Evolutionary conservation across 2,113 vertebrate genomes (phyloP), one percentile per base, ranked within the genome.

Genomic region (Addax nasomaculatus): DNA sequence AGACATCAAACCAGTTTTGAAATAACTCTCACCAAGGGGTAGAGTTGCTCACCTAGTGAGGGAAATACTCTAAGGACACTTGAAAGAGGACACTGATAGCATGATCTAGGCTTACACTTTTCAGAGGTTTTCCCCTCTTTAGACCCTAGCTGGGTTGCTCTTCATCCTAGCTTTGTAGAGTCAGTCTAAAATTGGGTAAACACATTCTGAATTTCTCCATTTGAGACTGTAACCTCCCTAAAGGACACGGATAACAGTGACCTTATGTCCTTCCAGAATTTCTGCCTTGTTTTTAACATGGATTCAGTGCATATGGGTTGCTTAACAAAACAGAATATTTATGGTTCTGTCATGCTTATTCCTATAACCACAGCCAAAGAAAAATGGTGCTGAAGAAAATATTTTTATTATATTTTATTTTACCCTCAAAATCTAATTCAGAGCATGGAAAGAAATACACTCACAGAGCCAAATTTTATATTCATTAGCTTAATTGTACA

Each of bases 401-500:
- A 85, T n/a, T 85, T 88, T 93, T 58, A 95, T 85, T 90, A 83
- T 70, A 21, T 97, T 96, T 90, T 90, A 51, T 92, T 95, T 94
- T 90, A 84, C 47, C n/a, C 60, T 79, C 85, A 93, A 96, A 96
- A 97, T 93, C 39, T 90, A 97, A 94, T 94, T 85, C 91, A n/a
- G 85, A 86, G 33, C 57, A 80, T 86, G 73, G 76, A 45, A 93
- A 97, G 57, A 95, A 97, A 95, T 64, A 49, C 23, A 27, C 10
- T 4, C 17, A 33, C 39, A 62, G 45, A 97, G 73, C 58, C 83
- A 93, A 79, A 97, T 95, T 89, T 85, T 73, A 58, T 81, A 47
- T 78, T 98, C 64, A 95, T 98, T 95, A 96, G 84, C 33, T 33
- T 93, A 97, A 97, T 55, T 96, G 90, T 76, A 2, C 53, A 95